These are phyloP conservation scores for Melanocharis versteri DNA, from an alignment of 2,113 vertebrate genomes.

Conservation along the genomic window DNA sequence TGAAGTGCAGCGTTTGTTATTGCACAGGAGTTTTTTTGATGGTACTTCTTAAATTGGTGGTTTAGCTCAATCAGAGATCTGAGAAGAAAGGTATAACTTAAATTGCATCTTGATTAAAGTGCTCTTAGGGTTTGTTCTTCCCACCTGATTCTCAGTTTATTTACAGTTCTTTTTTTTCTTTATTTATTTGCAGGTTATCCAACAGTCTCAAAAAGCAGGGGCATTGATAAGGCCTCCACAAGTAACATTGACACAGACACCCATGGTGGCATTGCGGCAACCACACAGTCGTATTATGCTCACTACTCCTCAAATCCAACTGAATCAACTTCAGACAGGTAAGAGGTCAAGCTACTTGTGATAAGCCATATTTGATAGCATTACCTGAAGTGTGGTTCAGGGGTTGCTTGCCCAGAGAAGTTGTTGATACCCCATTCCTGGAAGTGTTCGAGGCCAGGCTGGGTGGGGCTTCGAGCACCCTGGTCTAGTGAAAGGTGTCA, in stretches of 20 bases:
- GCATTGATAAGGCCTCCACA: slow-evolving; percentile 87
- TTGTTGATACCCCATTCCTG: neutral
- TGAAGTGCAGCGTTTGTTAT: neutral
- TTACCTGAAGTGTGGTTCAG: neutral
- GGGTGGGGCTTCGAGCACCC: neutral
- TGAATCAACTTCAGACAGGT: slow-evolving; percentile 89
- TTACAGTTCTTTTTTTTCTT: neutral
- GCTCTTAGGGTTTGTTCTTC: neutral
- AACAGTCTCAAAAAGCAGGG: slow-evolving; percentile 88
- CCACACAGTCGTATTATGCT: slow-evolving; percentile 87
- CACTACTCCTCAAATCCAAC: slow-evolving; percentile 82
- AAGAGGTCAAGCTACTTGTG: neutral
- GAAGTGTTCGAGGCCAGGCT: neutral
- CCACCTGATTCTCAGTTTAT: neutral
- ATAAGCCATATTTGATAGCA: neutral
- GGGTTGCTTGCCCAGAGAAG: neutral
- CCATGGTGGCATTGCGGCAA: slow-evolving; percentile 88
- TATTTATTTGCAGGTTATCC: slow-evolving; percentile 74
- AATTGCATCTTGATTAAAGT: neutral
- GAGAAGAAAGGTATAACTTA: neutral
- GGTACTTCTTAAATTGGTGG: neutral
- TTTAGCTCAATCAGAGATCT: neutral
- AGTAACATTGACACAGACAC: slow-evolving; percentile 85
- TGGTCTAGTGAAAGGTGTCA: neutral
- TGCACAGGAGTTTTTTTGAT: neutral